Evolutionary conservation across 2,888 invertebrate species (phyloP), one percentile per base, ranked within the genome.

Genomic region (Spisula subtruncata): DNA sequence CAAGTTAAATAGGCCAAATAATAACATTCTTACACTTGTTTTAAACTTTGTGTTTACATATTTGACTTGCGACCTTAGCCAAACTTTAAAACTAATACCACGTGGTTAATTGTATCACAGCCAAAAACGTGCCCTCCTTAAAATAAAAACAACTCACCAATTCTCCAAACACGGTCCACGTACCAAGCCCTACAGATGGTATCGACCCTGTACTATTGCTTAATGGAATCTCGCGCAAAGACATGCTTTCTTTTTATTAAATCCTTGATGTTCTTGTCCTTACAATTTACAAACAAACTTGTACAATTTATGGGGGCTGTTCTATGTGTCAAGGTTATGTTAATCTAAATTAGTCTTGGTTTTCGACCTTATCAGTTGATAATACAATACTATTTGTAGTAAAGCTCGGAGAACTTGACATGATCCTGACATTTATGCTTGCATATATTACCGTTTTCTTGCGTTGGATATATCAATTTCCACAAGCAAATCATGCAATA

Each of bases 91-190:
- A 8, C 12, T 48, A 48, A 48, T 48, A 48, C 12, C 48, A 8
- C 48, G 12, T 8, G 12, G 48, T 48, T 12, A 48, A 5, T 48
- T 48, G 48, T 48, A 48, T 48, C 48, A 48, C 12, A n/a, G n/a
- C n/a, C n/a, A 41, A 41, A 8, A 41, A 41, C 41, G 8, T 41
- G 8, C 41, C 41, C 41, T 41, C 41, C 4, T 81, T 25, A 46
- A 29, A 66, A 81, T n/a, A 41, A 80, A 48, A 14, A 48, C 20
- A n/a, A 86, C 87, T 79, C 83, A 93, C 93, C 87, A 71, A 66
- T 83, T 88, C 75, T 29, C 91, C 90, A 84, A 90, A 93, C 20
- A 92, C 85, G 20, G 92, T 93, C 54, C 87, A 93, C 2, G 93
- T 90, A 14, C 93, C 93, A 0, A 93, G 86, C 51, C 92, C 93